A percentile compares a stretch with the other conserved stretches of the same genome.
Evolutionary conservation across 1,140 invertebrate genomes (phyloP).

Genomic region (Dinothrombium tinctorium): DNA sequence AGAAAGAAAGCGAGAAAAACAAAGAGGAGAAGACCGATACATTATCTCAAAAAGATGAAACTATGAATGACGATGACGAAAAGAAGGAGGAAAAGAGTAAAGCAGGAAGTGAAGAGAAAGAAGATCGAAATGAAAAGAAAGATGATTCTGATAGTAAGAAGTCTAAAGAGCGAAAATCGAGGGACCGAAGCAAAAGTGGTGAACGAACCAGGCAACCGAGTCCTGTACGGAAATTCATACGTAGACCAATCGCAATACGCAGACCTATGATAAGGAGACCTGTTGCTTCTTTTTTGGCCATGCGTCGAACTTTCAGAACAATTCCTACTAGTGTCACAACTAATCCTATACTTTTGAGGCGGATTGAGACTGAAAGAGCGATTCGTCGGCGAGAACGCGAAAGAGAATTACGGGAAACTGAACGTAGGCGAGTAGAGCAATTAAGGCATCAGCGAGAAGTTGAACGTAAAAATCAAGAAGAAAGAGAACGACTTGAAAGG

Average conservation of each 20-base stretch:
- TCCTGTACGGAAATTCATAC: background rate
- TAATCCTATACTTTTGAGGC: constrained; percentile 2
- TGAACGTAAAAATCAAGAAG: constrained; percentile 51
- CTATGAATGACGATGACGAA: background rate
- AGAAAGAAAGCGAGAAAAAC: background rate
- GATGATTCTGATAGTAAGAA: constrained; percentile 7
- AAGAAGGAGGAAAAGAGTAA: constrained; percentile 2
- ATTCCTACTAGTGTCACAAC: background rate
- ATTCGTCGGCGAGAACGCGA: constrained; percentile 42
- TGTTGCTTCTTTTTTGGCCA: background rate
- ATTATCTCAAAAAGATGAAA: background rate
- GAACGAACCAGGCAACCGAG: background rate
- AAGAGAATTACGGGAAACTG: constrained; percentile 5
- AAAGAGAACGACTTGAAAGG: constrained; percentile 44
- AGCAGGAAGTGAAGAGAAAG: constrained; percentile 7
- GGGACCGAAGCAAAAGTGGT: background rate
- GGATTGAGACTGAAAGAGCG: constrained; percentile 51
- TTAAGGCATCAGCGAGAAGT: constrained; percentile 42
- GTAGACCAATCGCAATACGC: constrained; percentile 1
- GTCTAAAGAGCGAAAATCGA: constrained; percentile 4
- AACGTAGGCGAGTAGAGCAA: constrained; percentile 34
- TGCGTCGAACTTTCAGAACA: background rate
- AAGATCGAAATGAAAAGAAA: constrained; percentile 4
- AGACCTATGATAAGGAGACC: constrained; percentile 3
- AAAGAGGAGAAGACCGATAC: background rate